Evolutionary conservation across 2,113 vertebrate genomes (phyloP), one percentile per base, ranked within the genome.

Genomic region (Sclerurus mexicanus): DNA sequence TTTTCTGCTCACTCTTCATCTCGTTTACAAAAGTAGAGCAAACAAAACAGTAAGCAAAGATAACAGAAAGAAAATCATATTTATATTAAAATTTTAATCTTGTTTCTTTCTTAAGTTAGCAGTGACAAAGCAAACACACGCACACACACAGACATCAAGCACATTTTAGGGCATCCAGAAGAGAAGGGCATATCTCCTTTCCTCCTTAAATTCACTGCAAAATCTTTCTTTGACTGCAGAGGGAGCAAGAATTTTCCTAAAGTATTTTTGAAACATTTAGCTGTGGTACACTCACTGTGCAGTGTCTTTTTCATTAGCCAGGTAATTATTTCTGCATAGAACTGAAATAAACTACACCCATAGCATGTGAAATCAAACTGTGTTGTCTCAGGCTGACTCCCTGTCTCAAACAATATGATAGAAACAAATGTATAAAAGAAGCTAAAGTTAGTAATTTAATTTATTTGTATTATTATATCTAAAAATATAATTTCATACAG

Each of bases 191-290:
- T 5, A 1, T 39, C 13, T 42, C 8, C 14, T n/a, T 40, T 14
- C 8, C n/a, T n/a, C 28, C 37, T 69, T 64, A 75, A 92, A 77
- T 47, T 74, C 72, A 12, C 39, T 95, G 89, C 64, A 89, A 89
- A 89, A 85, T 25, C 56, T 56, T 72, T 44, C 15, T 84, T 93
- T 74, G 68, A 92, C 94, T 92, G 86, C 40, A 93, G 86, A 56
- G 85, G 93, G 89, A 95, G 94, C 86, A 95, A 92, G 86, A 82
- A 81, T 92, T 95, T 95, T 88, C 76, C 72, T 50, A 30, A 85
- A 90, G 24, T 47, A 20, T 73, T 86, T 86, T 40, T 59, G 39
- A 84, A 83, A 30, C 47, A 12, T 68, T 83, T n/a, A 18, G 59
- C 9, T n/a, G 33, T 7, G 21, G 25, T 8, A n/a, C 24, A 11